Evolutionary conservation across 2,113 vertebrate genomes (phyloP).

Genomic region (Raja brachyura): DNA sequence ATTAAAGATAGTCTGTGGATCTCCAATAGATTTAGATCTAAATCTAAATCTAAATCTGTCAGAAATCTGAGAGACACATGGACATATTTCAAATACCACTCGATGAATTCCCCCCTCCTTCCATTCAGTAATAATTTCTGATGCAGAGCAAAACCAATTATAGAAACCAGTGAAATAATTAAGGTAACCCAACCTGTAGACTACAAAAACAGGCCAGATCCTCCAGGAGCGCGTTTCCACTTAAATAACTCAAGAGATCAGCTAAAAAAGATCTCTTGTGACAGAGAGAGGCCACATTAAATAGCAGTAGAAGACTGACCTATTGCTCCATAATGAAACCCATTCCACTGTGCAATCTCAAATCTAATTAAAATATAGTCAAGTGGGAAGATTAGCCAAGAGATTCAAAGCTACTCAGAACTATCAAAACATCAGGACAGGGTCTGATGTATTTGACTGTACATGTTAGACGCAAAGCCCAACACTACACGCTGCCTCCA

Average conservation of each 20-base stretch:
- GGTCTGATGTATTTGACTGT: too few relatives aligned
- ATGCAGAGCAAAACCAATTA: slow-evolving; percentile 25
- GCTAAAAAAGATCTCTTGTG: neutral
- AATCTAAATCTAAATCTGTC: neutral
- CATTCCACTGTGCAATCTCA: neutral
- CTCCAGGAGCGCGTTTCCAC: neutral
- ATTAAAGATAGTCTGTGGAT: too few relatives aligned
- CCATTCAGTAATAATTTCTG: neutral
- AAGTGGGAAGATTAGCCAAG: neutral
- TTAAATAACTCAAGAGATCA: slow-evolving; percentile 27
- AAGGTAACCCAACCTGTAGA: neutral
- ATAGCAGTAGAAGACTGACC: neutral
- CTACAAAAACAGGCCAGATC: neutral
- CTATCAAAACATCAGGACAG: neutral
- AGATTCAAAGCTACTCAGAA: neutral
- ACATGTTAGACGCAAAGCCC: too few relatives aligned
- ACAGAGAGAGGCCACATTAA: neutral
- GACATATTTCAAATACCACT: neutral
- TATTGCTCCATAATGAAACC: neutral
- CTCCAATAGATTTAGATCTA: too few relatives aligned
- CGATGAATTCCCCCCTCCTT: neutral
- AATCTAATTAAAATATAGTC: slow-evolving; percentile 20
- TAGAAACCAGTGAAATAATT: slow-evolving; percentile 35
- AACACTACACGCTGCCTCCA: too few relatives aligned
- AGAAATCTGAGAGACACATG: neutral